phyloP scores from a whole-genome alignment of 2,888 invertebrate genomes.

The Zhuqinia jingwanae region DNA sequence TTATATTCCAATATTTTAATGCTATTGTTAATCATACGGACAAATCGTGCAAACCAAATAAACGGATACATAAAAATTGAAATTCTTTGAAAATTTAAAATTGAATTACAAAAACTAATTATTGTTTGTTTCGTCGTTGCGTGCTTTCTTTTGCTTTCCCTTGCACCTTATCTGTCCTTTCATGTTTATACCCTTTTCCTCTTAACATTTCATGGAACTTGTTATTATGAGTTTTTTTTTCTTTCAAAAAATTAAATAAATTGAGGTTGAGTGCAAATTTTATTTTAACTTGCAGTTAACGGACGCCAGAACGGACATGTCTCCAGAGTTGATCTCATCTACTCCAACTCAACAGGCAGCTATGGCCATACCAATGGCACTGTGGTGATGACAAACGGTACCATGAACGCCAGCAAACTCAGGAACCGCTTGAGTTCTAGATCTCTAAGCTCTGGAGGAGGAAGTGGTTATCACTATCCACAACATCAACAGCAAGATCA shows the following conservation, averaged over 20 bases:
- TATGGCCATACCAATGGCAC: constrained; percentile 32
- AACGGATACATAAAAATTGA: too few relatives aligned
- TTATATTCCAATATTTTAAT: too few relatives aligned
- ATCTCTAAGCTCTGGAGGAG: constrained; percentile 51
- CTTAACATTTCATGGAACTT: too few relatives aligned
- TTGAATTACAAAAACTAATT: too few relatives aligned
- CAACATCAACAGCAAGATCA: constrained; percentile 33
- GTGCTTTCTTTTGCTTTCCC: too few relatives aligned
- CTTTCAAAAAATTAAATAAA: too few relatives aligned
- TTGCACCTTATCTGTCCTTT: too few relatives aligned
- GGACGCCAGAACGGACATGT: constrained; percentile 32
- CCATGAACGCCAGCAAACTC: constrained; percentile 37
- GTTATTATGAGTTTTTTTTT: not conserved
- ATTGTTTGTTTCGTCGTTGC: too few relatives aligned
- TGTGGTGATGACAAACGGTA: constrained; percentile 31
- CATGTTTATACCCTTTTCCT: too few relatives aligned
- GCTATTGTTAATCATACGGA: too few relatives aligned
- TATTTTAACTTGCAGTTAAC: constrained; percentile 16
- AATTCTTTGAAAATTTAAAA: too few relatives aligned
- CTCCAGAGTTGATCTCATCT: constrained; percentile 41
- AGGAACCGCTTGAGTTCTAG: constrained; percentile 52
- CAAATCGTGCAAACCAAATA: too few relatives aligned
- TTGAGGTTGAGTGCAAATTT: not conserved
- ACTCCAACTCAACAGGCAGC: not conserved
- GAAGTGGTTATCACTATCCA: not conserved